Conservation (phyloP, 2,797 vertebrate species). For the Dendrocincla tyrannina region DNA sequence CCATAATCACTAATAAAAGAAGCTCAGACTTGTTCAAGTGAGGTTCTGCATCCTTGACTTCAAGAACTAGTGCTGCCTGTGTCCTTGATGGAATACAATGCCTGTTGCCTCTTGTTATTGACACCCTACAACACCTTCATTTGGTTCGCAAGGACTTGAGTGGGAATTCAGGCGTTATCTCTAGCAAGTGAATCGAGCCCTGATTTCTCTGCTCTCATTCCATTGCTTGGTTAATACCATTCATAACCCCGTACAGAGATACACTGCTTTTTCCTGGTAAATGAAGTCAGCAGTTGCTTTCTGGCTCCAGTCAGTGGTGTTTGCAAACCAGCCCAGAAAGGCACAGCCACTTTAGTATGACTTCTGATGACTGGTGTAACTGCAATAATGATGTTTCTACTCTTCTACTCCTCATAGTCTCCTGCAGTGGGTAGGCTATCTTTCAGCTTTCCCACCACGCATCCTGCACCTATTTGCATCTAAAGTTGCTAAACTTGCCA, state of each 20-base stretch:
- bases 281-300: not conserved
- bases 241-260: accelerated
- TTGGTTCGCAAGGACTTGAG: not conserved
- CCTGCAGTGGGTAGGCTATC: not conserved
- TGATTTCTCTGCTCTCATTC: not conserved
- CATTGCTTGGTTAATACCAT: not conserved
- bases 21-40: not conserved
- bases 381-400: not conserved
- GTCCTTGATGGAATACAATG: not conserved
- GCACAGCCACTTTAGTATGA: not conserved
- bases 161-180: not conserved
- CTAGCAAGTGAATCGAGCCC: not conserved
- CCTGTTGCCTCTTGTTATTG: not conserved
- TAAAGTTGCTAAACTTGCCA: not conserved
- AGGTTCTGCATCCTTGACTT: not conserved
- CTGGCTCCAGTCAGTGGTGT: not conserved
- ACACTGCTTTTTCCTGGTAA: not conserved
- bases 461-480: not conserved
- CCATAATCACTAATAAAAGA: not conserved
- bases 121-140: not conserved
- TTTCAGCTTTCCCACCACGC: not conserved
- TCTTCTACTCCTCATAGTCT: not conserved
- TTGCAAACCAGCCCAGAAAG: not conserved
- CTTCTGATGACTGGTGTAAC: not conserved
- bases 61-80: not conserved